Base-by-base conservation (phyloP, 2,797 vertebrate genomes). In the Passerculus sandwichensis region DNA sequence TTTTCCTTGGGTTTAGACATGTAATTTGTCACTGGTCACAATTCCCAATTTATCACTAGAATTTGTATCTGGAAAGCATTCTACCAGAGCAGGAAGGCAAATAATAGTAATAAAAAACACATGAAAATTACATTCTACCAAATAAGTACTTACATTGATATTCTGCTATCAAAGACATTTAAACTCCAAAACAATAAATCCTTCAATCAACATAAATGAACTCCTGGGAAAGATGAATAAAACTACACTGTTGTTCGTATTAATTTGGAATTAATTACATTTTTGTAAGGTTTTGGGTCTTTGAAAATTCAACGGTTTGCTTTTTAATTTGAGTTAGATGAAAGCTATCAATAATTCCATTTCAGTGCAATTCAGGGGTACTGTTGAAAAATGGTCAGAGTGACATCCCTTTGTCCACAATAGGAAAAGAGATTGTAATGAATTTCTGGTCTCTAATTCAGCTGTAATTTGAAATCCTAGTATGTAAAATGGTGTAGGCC, bases 171-270 rank as follows among this genome's bases (percentile, higher is more conserved):
- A 95, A 92, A 95, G 51, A 4, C 30, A n/a, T 89, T 80, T 69
- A 77, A 89, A 91, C 56, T 67, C 42, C 71, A 92, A 88, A 69
- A 60, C 96, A 94, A 88, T 79, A 91, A 91, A 89, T 76, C 56
- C 61, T n/a, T 92, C 62, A 88, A 75, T 91, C 62, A 89, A 11
- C 51, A 92, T 32, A 70, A 95, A 91, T 64, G 26, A 38, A 57
- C 13, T 69, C 70, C 34, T 90, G 29, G n/a, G 34, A 54, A 91
- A 94, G 78, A 92, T 65, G 11, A 93, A 79, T 25, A 88, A 91
- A 92, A 76, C 12, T 11, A n/a, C 3, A 11, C 7, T 56, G 25
- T 40, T 70, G 17, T 66, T 79, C 38, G 15, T 36, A 65, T 62
- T 70, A 36, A 79, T 84, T 77, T 76, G 62, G 18, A 89, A 89